These are phyloP conservation scores for Microcebus murinus DNA, from an alignment of 2,113 vertebrate species.

Conservation along the genomic window DNA sequence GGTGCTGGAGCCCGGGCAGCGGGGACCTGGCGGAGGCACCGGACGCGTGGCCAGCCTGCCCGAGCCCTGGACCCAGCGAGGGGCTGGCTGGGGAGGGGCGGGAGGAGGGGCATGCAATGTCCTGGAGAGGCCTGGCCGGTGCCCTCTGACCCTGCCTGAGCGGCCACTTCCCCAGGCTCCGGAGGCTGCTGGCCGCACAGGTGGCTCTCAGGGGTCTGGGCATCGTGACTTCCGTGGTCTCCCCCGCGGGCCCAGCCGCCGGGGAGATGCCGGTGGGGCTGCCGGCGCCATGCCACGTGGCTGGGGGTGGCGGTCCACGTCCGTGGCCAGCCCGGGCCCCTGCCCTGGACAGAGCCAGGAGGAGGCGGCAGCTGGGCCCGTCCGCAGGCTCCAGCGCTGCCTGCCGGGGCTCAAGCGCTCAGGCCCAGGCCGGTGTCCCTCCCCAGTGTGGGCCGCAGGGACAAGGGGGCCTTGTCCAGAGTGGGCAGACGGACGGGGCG, in stretches of 20 bases:
- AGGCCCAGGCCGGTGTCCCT: fast-evolving
- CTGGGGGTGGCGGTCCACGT: fast-evolving
- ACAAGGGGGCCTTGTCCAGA: slow-evolving; percentile 42
- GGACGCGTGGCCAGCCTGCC: background rate
- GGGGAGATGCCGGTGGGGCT: background rate
- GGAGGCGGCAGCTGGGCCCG: fast-evolving
- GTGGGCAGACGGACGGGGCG: background rate
- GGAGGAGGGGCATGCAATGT: background rate
- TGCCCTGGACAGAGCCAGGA: background rate
- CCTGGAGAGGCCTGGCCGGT: background rate
- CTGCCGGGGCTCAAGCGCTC: background rate
- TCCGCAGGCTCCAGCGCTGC: background rate
- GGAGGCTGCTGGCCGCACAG: background rate
- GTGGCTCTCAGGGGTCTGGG: background rate
- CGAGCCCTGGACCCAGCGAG: background rate
- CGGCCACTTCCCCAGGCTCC: background rate
- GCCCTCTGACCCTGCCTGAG: background rate
- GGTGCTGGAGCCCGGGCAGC: background rate
- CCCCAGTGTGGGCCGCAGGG: background rate
- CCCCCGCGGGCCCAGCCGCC: background rate
- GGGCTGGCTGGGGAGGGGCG: background rate
- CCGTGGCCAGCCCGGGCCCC: too few species aligned
- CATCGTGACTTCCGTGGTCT: background rate
- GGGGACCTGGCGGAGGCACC: background rate
- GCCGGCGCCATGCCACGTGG: fast-evolving